A percentile compares a stretch with the other conserved stretches of the same genome.
These are phyloP conservation scores for Protonemura montana DNA, from an alignment of 2,888 invertebrate species.

Conservation along the genomic window DNA sequence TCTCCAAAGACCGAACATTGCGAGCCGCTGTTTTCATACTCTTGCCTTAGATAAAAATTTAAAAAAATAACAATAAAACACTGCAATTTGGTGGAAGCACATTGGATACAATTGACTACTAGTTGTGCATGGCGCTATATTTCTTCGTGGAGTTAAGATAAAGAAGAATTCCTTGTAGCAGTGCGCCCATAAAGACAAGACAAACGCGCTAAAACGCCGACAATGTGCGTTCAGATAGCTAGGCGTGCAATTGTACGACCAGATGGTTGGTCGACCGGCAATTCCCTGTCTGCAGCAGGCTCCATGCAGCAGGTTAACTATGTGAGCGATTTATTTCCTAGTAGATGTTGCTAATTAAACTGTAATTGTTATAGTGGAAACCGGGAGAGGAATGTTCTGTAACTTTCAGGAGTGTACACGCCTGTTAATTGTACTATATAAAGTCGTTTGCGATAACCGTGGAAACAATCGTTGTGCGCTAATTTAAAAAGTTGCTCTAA, in stretches of 20 bases:
- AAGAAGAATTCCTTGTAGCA: background rate
- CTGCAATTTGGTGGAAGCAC: background rate
- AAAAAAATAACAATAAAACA: background rate
- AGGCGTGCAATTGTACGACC: background rate
- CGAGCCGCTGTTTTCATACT: no score
- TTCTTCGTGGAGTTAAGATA: background rate
- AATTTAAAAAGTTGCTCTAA: no score
- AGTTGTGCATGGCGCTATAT: background rate
- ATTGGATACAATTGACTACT: background rate
- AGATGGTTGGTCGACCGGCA: background rate
- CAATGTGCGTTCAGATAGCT: background rate
- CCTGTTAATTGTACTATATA: background rate
- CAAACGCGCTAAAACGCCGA: background rate
- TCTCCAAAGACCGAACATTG: background rate
- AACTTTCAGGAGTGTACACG: background rate
- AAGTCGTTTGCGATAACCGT: no score
- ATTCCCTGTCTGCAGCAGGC: background rate
- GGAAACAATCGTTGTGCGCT: no score
- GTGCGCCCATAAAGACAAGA: background rate
- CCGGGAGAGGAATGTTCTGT: background rate
- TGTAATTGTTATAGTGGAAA: background rate
- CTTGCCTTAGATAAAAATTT: no score
- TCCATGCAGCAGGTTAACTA: background rate
- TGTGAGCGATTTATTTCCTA: background rate
- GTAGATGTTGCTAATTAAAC: background rate